Conservation (phyloP, 2,797 vertebrate species). For the Onychomys leucogaster region DNA sequence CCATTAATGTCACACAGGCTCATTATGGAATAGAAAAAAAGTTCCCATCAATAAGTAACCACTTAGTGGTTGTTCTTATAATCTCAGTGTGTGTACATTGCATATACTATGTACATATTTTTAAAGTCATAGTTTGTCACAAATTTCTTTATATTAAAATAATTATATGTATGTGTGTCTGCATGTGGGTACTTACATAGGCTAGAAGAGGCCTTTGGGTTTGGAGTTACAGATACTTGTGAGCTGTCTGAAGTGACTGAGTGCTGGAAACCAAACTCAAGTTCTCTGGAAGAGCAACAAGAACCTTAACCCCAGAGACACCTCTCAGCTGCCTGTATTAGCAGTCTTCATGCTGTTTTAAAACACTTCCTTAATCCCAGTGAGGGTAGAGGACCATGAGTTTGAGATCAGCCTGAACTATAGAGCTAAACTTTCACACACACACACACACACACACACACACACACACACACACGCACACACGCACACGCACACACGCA, state of each 20-base stretch:
- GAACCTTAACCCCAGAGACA: neutral
- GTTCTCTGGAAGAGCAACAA: neutral
- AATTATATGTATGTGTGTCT: neutral
- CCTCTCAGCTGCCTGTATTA: neutral
- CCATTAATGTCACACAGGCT: conserved; percentile 38
- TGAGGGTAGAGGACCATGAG: neutral
- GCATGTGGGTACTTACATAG: neutral
- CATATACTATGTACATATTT: neutral
- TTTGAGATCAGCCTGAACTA: neutral
- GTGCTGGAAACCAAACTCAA: neutral
- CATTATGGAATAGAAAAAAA: neutral
- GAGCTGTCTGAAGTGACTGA: neutral
- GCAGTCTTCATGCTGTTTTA: neutral
- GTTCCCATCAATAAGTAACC: neutral
- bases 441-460: no score
- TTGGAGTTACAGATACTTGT: neutral
- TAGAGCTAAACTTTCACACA: neutral
- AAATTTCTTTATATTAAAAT: neutral
- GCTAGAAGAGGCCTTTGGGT: neutral
- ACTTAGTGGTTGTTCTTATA: neutral
- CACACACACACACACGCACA: no score
- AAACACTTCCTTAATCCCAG: neutral
- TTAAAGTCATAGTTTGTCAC: neutral
- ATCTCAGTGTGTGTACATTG: neutral
- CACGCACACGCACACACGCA: neutral